phyloP scores from a whole-genome alignment of 2,888 invertebrate genomes.

The Halictus ligatus region DNA sequence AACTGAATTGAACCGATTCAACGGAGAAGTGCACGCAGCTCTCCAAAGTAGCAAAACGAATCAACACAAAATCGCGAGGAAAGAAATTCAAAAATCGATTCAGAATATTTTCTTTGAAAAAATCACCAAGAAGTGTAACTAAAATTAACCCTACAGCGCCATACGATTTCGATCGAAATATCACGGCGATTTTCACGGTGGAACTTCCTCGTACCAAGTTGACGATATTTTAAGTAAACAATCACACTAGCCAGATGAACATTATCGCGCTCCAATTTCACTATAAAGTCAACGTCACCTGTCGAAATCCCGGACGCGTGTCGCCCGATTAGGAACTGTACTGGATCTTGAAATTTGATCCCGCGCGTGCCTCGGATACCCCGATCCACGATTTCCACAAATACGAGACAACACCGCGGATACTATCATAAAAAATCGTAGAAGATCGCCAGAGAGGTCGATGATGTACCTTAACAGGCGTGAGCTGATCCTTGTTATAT shows the following conservation, averaged over 20 bases:
- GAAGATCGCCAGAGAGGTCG: slow-evolving; percentile 64
- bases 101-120: slow-evolving; percentile 34
- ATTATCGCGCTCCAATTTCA: slow-evolving; percentile 59
- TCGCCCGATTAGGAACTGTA: slow-evolving; percentile 47
- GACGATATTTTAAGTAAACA: slow-evolving; percentile 51
- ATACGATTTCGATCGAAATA: slow-evolving; percentile 27
- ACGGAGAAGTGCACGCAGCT: not conserved
- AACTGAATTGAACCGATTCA: not conserved
- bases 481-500: slow-evolving; percentile 99
- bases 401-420: slow-evolving; percentile 30
- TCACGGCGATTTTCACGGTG: slow-evolving; percentile 18
- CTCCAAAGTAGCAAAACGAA: not conserved
- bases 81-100: slow-evolving; percentile 15
- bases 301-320: slow-evolving; percentile 55
- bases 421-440: slow-evolving; percentile 67
- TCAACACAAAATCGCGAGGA: not conserved
- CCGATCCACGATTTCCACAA: slow-evolving; percentile 26
- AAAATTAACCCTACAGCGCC: slow-evolving; percentile 55
- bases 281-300: slow-evolving; percentile 58
- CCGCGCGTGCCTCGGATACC: slow-evolving; percentile 11
- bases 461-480: slow-evolving; percentile 90
- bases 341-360: slow-evolving; percentile 51
- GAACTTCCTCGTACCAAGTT: slow-evolving; percentile 18
- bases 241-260: slow-evolving; percentile 44
- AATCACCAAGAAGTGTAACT: slow-evolving; percentile 39